Evolutionary conservation across 2,113 vertebrate species (phyloP), one percentile per base, ranked within the genome.

Genomic region (Gnathonemus echidnorhynchus): DNA sequence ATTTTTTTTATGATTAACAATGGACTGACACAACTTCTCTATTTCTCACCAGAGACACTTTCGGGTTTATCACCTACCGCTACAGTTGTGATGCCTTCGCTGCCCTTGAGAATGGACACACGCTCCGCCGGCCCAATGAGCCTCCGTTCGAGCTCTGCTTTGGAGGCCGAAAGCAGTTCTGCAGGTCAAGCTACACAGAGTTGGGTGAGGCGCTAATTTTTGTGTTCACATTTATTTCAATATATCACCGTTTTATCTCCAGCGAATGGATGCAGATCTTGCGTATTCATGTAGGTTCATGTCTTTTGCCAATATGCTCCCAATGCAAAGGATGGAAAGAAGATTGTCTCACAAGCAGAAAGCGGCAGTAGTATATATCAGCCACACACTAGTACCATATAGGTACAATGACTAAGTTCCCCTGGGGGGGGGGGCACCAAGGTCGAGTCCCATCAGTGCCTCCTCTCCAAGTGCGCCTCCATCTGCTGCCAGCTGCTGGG

Each of bases 11-110:
- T 35, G 56, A 50, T 56, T 58, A 42, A 87, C 31, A 42, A 70
- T 42, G 11, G 92, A 95, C 89, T 49, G 77, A 62, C 52, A 91
- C 83, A 90, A 74, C 10, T 92, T 94, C 93, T 95, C 50, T 95
- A 91, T 97, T 95, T 92, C 91, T 88, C 77, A 92, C 96, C 97
- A 99, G 98, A 96, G 97, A 99, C 96, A 97, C 97, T 96, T 99
- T 98, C 93, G 98, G 98, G 97, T 99, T 99, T 96, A 98, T 99
- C 97, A 99, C 97, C 93, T 99, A 99, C 97, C 98, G 98, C 95
- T 99, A 98, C 91, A 99, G 97, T 94, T 99, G 98, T 96, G 98
- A 99, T 58, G 98, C 98, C 93, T 98, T 98, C 49, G 97, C 98
- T 95, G 98, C 98, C 96, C 97, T 99, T 95, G 97, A 99, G 95